Evolutionary conservation across 2,888 invertebrate genomes (phyloP).

Genomic region (Amphipoea oculea): DNA sequence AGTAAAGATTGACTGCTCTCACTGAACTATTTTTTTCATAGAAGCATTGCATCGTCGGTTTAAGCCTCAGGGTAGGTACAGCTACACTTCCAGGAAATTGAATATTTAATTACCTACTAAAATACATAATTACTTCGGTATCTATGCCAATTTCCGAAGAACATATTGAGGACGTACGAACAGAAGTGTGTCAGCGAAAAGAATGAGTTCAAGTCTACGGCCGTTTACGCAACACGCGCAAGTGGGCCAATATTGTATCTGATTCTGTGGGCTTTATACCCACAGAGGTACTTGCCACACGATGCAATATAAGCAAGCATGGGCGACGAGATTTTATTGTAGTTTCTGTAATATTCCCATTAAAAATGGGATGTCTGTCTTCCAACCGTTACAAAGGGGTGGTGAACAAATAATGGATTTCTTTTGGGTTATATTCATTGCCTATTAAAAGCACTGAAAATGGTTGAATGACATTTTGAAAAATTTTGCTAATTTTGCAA

Average conservation of each 20-base stretch:
- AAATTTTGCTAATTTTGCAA: not conserved
- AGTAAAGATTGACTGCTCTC: slow-evolving; percentile 31
- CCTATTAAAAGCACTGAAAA: not conserved
- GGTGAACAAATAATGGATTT: not conserved
- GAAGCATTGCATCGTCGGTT: not conserved
- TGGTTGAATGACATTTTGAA: not conserved
- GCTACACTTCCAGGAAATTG: slow-evolving; percentile 1
- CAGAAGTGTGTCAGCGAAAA: slow-evolving; percentile 78
- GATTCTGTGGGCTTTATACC: slow-evolving; percentile 69
- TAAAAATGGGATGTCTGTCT: not conserved
- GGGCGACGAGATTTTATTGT: slow-evolving; percentile 26
- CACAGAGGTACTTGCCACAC: slow-evolving; percentile 53
- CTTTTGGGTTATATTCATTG: not conserved
- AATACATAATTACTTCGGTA: not conserved
- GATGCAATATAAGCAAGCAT: slow-evolving; percentile 37
- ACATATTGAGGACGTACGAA: slow-evolving; percentile 29
- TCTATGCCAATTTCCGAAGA: slow-evolving; percentile 11
- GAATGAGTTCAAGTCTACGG: slow-evolving; percentile 88
- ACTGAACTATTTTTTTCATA: slow-evolving; percentile 20
- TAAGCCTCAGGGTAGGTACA: not conserved
- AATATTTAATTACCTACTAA: not conserved
- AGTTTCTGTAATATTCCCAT: slow-evolving; percentile 6
- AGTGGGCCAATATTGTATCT: slow-evolving; percentile 85
- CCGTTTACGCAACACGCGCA: slow-evolving; percentile 86
- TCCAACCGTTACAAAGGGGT: not conserved